A percentile compares a stretch with the other conserved stretches of the same genome.
Evolutionary conservation across 2,797 vertebrate genomes (phyloP).

Genomic region (Crossoptilon crossoptilon): DNA sequence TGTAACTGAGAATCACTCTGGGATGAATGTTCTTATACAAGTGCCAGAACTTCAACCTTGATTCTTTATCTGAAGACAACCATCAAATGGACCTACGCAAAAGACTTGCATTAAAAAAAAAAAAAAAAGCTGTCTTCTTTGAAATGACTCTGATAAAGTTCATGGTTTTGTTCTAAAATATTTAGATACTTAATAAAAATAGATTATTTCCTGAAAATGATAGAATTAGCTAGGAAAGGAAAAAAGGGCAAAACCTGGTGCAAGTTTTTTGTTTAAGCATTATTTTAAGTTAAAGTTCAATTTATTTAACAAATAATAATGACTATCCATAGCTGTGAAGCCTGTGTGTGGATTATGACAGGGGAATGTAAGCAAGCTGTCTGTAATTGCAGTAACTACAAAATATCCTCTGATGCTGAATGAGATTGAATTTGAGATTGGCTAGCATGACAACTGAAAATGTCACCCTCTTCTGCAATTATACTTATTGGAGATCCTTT

Average conservation of each 20-base stretch:
- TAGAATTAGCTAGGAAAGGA: neutral
- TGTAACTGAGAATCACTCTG: neutral
- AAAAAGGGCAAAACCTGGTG: neutral
- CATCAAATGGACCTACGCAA: neutral
- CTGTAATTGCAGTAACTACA: neutral
- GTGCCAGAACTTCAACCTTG: neutral
- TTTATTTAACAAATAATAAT: neutral
- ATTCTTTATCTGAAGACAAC: neutral
- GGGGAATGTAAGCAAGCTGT: neutral
- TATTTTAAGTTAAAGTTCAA: neutral
- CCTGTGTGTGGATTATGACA: neutral
- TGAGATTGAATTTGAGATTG: constrained; percentile 44
- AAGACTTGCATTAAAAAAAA: neutral
- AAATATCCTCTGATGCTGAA: neutral
- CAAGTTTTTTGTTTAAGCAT: neutral
- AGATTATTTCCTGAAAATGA: neutral
- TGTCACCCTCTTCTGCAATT: constrained; percentile 40
- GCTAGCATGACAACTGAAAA: constrained; percentile 47
- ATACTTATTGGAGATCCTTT: neutral
- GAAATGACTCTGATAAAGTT: neutral
- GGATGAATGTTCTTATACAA: neutral
- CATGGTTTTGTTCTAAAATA: neutral
- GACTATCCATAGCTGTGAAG: neutral
- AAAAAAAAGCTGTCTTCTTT: neutral
- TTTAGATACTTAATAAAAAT: neutral